Evolutionary conservation across 2,113 vertebrate genomes (phyloP).

Genomic region (Siniperca knerii): DNA sequence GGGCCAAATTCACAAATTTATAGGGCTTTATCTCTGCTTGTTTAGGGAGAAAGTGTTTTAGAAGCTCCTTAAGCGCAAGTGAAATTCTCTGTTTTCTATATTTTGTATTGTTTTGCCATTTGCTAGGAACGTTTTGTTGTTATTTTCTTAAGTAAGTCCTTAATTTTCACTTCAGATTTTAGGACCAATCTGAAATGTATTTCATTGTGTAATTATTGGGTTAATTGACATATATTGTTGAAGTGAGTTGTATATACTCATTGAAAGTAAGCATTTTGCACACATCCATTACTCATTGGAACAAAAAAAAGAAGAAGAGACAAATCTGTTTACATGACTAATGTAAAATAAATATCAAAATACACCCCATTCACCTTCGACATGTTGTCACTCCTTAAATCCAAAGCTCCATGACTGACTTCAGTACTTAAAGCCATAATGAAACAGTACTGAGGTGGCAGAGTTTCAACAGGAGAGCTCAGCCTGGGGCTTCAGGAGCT

Average conservation of each 20-base stretch:
- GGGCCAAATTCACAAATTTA: constrained; percentile 54
- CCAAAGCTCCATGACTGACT: constrained; percentile 1
- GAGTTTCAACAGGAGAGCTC: not conserved
- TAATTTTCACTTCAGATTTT: constrained; percentile 8
- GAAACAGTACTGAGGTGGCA: not conserved
- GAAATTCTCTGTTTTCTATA: constrained; percentile 30
- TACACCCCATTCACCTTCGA: not conserved
- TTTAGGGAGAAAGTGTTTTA: not conserved
- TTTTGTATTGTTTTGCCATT: constrained; percentile 31
- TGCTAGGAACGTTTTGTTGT: not conserved
- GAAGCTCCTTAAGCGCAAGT: constrained; percentile 48
- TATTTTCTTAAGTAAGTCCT: constrained; percentile 7
- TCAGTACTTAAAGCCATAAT: constrained; percentile 30
- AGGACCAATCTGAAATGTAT: constrained; percentile 29
- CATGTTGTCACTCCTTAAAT: constrained; percentile 4
- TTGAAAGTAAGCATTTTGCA: constrained; percentile 12
- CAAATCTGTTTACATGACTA: constrained; percentile 34
- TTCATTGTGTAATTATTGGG: constrained; percentile 15
- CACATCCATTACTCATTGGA: constrained; percentile 9
- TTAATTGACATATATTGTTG: constrained; percentile 6
- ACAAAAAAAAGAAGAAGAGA: not conserved
- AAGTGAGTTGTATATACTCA: not conserved
- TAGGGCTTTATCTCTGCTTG: constrained; percentile 50
- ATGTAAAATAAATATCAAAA: constrained; percentile 1
- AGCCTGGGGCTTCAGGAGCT: not conserved